Evolutionary conservation across 1,140 invertebrate genomes (phyloP), one percentile per base, ranked within the genome.

Genomic region (Holcopasites calliopsidis): DNA sequence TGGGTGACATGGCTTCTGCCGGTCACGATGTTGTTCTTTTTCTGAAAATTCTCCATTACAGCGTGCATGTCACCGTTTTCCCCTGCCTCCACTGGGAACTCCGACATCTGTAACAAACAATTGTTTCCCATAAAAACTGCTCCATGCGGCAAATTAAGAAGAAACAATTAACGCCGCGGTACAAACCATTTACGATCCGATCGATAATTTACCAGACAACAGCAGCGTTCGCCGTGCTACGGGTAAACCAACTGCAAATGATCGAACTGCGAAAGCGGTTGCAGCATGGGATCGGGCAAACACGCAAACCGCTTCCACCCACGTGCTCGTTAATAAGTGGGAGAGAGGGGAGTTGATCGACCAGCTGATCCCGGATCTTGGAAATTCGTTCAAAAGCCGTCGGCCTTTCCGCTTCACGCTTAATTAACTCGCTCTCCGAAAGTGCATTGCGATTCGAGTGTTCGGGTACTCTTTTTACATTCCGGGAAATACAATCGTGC

Each of bases 11-110:
- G 87, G 61, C 87, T 77, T 70, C 88, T 85, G 57, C 86, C 87
- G 13, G 87, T 74, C 47, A 90, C 85, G 69, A 90, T 57, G 62
- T 89, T 89, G 76, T 90, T 90, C 73, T 91, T 90, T 72, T 90
- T 91, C 64, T 90, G 89, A 52, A 91, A 90, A 71, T 89, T 90
- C 68, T 91, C 89, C 89, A 91, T 90, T 73, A 90, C 90, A 64
- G 87, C 77, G 26, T 90, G 88, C 89, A 91, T 91, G 61, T 91
- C 88, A 35, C 88, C 89, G 85, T 87, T 89, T 49, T 91, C 89
- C 52, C 79, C 81, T 62, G 83, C 83, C 74, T 91, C 90, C 83
- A 77, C 87, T 68, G 89, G 89, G 80, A 91, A 91, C 65, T 91
- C 90, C 49, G 89, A 89, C 90, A 91, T 91, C 89, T 90, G 80